Evolutionary conservation across 2,888 invertebrate genomes (phyloP).

Genomic region (Chironomus tentans): DNA sequence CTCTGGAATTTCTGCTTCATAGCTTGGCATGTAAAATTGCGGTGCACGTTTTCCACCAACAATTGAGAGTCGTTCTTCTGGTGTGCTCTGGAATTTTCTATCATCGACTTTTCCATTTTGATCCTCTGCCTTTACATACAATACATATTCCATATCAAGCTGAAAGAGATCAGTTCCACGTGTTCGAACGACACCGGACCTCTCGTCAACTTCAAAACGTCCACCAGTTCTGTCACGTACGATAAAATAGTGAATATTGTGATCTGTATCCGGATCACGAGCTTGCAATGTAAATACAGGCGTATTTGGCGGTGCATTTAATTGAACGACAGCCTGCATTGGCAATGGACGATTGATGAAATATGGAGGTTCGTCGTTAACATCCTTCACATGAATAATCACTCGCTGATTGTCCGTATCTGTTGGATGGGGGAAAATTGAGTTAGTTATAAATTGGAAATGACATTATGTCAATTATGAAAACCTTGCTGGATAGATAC

Average conservation of each 20-base stretch:
- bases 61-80: conserved; percentile 84
- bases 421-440: conserved; percentile 36
- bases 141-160: conserved; percentile 90
- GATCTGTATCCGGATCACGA: conserved; percentile 91
- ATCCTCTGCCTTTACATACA: conserved; percentile 94
- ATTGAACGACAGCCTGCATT: conserved; percentile 94
- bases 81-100: conserved; percentile 78
- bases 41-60: conserved; percentile 96
- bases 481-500: not conserved
- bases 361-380: conserved; percentile 91
- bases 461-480: not conserved
- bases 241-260: conserved; percentile 92
- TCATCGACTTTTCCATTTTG: conserved; percentile 89
- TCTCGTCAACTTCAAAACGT: conserved; percentile 76
- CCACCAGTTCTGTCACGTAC: conserved; percentile 80
- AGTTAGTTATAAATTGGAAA: not conserved
- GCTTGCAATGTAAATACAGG: conserved; percentile 97
- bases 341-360: conserved; percentile 95
- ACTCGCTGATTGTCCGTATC: conserved; percentile 92
- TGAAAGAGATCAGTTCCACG: conserved; percentile 87
- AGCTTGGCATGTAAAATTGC: conserved; percentile 93
- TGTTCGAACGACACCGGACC: conserved; percentile 86
- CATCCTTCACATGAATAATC: conserved; percentile 89
- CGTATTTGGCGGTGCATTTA: conserved; percentile 90
- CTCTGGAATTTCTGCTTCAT: conserved; percentile 92